Conservation (phyloP, 2,797 vertebrate species). For the Borostomias antarcticus region DNA sequence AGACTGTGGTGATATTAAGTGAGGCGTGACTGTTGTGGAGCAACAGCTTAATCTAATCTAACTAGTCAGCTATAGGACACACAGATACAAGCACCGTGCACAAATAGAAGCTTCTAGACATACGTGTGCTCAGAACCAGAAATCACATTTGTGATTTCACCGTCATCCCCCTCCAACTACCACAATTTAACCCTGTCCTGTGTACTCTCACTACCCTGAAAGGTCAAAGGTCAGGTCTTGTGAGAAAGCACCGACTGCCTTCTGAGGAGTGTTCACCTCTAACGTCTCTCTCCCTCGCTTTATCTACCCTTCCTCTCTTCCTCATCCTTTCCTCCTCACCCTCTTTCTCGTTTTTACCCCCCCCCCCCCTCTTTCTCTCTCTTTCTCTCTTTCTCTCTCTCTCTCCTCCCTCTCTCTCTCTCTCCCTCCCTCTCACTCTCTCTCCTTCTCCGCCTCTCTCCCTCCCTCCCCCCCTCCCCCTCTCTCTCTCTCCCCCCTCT, state of each 20-base stretch:
- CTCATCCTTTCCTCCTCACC: slow-evolving; percentile 24
- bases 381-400: neutral
- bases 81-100: no score
- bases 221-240: no score
- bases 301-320: neutral
- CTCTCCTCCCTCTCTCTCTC: slow-evolving; percentile 1
- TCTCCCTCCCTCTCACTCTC: slow-evolving; percentile 12
- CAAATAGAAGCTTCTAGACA: no score
- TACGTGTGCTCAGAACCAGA: no score
- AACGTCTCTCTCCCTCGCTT: neutral
- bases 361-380: slow-evolving; percentile 16
- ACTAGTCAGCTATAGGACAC: no score
- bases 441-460: neutral
- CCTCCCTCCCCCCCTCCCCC: slow-evolving; percentile 1
- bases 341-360: slow-evolving; percentile 23
- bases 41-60: no score
- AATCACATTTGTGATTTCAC: no score
- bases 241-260: no score
- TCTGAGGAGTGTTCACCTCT: slow-evolving; percentile 53
- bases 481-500: slow-evolving; percentile 13
- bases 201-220: slow-evolving; percentile 62
- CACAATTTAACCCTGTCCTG: no score
- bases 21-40: no score
- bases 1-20: no score
- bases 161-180: no score